Evolutionary conservation across 2,888 invertebrate species (phyloP), one percentile per base, ranked within the genome.

Genomic region (Agrochola lychnidis): DNA sequence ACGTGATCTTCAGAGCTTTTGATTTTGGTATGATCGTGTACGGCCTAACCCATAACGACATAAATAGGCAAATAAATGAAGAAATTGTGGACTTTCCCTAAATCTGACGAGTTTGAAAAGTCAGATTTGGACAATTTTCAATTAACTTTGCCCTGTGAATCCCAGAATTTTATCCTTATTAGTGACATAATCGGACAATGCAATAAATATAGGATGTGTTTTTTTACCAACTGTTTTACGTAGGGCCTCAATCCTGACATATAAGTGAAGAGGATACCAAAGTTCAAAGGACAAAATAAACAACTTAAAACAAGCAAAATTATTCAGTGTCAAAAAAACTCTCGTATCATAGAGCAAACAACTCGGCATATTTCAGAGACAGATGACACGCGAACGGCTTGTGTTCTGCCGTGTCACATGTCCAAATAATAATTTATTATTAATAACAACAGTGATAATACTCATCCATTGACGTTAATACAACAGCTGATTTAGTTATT

Each of bases 391-490:
- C 48, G 19, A 57, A 16, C 56, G 14, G 9, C 59, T 70, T 61
- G 59, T 79, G 83, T 36, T 79, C 56, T n/a, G 16, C n/a, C 30
- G 22, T 36, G 56, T 83, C 79, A 83, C 64, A 78, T 83, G 79
- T 14, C 16, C 80, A 84, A 84, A 80, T 70, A 71, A 83, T 79
- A 69, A 81, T 59, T 6, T 81, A 69, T 61, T 51, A 69, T 61
- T 73, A 84, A 83, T 66, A 84, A 84, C 73, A 84, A 84, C 56
- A 70, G n/a, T 40, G 81, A 81, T 84, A 84, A 84, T 48, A 69
- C 19, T 30, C 48, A 36, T 66, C 64, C 59, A 80, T 80, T 81
- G 81, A 81, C 81, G 84, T 81, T 81, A 73, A 40, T 64, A 74
- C 40, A 64, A 7, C 80, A 81, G 76, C 81, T 73, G 81, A 73